A percentile compares a stretch with the other conserved stretches of the same genome.
Evolutionary conservation across 2,113 vertebrate genomes (phyloP).

Genomic region (Bubalus kerabau): DNA sequence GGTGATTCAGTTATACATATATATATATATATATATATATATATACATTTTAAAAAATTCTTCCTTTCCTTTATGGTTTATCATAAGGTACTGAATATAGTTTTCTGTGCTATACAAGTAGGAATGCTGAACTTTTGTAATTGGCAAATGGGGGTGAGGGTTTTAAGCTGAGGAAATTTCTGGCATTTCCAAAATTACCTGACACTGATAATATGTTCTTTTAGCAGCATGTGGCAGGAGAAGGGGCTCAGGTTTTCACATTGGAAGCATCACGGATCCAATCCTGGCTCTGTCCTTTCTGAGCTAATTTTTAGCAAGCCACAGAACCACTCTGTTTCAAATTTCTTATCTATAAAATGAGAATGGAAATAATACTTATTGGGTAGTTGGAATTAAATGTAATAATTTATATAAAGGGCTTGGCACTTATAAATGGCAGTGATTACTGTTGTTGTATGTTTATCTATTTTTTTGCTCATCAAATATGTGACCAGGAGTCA

Average conservation of each 20-base stretch:
- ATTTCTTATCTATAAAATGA: conserved; percentile 18
- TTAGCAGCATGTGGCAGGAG: background rate
- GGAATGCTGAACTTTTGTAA: background rate
- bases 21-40: background rate
- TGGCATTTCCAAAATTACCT: background rate
- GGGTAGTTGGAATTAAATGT: background rate
- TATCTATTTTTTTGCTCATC: background rate
- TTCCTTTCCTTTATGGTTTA: background rate
- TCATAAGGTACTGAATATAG: background rate
- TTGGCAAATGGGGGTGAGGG: background rate
- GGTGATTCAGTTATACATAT: background rate
- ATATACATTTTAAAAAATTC: background rate
- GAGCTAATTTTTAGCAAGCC: background rate
- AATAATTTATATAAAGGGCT: background rate
- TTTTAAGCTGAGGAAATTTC: background rate
- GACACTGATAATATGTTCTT: background rate
- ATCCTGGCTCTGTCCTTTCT: background rate
- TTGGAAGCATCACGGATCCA: background rate
- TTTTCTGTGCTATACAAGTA: background rate
- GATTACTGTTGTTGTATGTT: background rate
- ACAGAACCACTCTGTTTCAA: background rate
- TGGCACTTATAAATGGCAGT: background rate
- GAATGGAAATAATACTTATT: background rate
- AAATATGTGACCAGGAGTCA: background rate
- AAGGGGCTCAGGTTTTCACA: background rate